Conservation (phyloP, 2,888 invertebrate species). For the Cerceris rybyensis region DNA sequence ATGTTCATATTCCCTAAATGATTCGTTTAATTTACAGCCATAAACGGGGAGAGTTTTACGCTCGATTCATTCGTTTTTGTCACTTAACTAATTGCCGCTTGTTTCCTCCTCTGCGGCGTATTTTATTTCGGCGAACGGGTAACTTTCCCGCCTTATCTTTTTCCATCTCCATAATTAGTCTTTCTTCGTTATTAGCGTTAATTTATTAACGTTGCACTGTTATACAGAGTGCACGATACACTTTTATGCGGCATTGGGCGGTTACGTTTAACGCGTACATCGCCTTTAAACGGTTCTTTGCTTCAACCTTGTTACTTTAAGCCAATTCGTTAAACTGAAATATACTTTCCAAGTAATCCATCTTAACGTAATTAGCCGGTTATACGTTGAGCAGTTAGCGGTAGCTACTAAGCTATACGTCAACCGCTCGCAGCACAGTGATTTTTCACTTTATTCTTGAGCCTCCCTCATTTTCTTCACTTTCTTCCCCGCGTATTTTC, state of each 20-base stretch:
- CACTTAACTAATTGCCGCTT: slow-evolving; percentile 51
- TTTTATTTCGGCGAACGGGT: slow-evolving; percentile 38
- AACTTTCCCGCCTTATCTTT: slow-evolving; percentile 39
- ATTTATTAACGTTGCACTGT: slow-evolving; percentile 37
- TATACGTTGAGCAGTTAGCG: slow-evolving; percentile 60
- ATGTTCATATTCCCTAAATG: slow-evolving; percentile 39
- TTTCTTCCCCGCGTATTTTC: slow-evolving; percentile 1
- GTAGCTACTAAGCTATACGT: slow-evolving; percentile 43
- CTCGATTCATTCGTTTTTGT: slow-evolving; percentile 50
- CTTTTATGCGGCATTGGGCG: neutral
- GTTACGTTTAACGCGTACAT: slow-evolving; percentile 45
- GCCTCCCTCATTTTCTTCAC: slow-evolving; percentile 12
- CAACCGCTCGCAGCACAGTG: slow-evolving; percentile 39
- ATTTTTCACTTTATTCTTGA: slow-evolving; percentile 49
- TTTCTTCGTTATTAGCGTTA: slow-evolving; percentile 53
- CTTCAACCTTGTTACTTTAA: slow-evolving; percentile 55
- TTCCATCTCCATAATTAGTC: slow-evolving; percentile 44
- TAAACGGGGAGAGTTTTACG: slow-evolving; percentile 51
- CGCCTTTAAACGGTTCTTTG: slow-evolving; percentile 52
- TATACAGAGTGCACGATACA: neutral
- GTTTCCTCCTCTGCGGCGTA: slow-evolving; percentile 3
- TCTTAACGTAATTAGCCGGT: slow-evolving; percentile 67
- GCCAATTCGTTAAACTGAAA: slow-evolving; percentile 62
- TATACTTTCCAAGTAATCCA: slow-evolving; percentile 63
- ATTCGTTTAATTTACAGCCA: slow-evolving; percentile 53